Evolutionary conservation across 1,140 invertebrate genomes (phyloP), one percentile per base, ranked within the genome.

Genomic region (Drosophila simulans): DNA sequence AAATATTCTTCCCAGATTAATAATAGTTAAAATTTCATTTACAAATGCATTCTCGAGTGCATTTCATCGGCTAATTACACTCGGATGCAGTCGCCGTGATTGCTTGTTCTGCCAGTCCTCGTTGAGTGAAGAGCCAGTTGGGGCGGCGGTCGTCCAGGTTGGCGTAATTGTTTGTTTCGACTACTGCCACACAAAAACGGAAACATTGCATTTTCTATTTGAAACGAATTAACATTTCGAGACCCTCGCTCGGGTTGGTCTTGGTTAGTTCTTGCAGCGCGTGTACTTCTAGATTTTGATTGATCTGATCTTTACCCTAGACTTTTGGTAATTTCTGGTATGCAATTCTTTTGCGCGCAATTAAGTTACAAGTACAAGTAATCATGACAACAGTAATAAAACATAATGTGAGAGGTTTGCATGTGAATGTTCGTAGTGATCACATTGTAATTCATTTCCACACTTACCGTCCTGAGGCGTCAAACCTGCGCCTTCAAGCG

Each of bases 361-460:
- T 71, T 57, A 71, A 56, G 51, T 71, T 71, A 71, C 68, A 71
- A 69, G 53, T 68, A 71, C 64, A 70, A 71, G 64, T 83, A 73
- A 83, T 75, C 79, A 83, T 86, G 83, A 88, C 75, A 86, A 86
- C 84, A 86, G 74, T 83, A 82, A 82, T 86, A 86, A 83, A 86
- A 86, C 85, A 86, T 88, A 86, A 86, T 83, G 76, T 86, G 83
- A 86, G 77, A 89, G 85, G 84, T 89, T 89, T 89, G 80, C 66
- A 86, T 88, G 83, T 86, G 84, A 86, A 86, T 86, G 79, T 78
- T 86, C 56, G 71, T 79, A 72, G 68, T 53, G 63, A 66, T 43
- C 52, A 79, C 73, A 60, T 15, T 35, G 55, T 62, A 79, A 49
- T 86, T 83, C 84, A 88, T 86, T 83, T 83, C 63, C 76, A 79